Percentiles rank a stretch among this genome's conserved stretches.
Evolutionary conservation across 2,888 invertebrate genomes (phyloP).

Genomic region (Ormyrus pomaceus): DNA sequence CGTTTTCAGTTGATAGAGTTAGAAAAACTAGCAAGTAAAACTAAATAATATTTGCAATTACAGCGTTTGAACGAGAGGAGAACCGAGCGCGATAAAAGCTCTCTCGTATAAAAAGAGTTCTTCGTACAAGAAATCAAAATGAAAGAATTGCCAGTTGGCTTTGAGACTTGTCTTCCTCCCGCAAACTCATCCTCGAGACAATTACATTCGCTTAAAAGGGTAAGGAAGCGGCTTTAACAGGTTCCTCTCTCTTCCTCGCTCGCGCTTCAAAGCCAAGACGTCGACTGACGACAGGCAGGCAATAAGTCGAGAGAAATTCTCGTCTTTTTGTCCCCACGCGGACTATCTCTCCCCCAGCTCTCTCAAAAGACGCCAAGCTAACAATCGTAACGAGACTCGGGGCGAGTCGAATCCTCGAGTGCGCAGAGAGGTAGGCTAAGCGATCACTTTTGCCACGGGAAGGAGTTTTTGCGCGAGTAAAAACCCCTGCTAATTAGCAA

Average conservation of each 20-base stretch:
- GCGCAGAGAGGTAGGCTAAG: background rate
- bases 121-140: conserved; percentile 28
- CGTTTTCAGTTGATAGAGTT: conserved; percentile 43
- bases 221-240: conserved; percentile 44
- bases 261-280: conserved; percentile 41
- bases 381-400: conserved; percentile 47
- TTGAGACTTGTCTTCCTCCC: conserved; percentile 23
- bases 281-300: conserved; percentile 5
- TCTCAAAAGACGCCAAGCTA: conserved; percentile 42
- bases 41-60: too few species aligned
- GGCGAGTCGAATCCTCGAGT: conserved; percentile 30
- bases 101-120: conserved; percentile 11
- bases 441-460: background rate
- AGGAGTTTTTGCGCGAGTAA: conserved; percentile 3
- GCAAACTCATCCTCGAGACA: conserved; percentile 53
- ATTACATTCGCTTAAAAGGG: conserved; percentile 55
- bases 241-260: background rate
- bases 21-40: background rate
- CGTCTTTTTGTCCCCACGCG: background rate
- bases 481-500: conserved; percentile 30
- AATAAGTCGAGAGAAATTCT: conserved; percentile 26
- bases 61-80: too few species aligned
- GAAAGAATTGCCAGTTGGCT: conserved; percentile 35
- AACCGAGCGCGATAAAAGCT: too few species aligned
- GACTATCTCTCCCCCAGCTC: background rate